Base-by-base conservation (phyloP, 2,888 invertebrate species). In the Scaeva pyrastri region DNA sequence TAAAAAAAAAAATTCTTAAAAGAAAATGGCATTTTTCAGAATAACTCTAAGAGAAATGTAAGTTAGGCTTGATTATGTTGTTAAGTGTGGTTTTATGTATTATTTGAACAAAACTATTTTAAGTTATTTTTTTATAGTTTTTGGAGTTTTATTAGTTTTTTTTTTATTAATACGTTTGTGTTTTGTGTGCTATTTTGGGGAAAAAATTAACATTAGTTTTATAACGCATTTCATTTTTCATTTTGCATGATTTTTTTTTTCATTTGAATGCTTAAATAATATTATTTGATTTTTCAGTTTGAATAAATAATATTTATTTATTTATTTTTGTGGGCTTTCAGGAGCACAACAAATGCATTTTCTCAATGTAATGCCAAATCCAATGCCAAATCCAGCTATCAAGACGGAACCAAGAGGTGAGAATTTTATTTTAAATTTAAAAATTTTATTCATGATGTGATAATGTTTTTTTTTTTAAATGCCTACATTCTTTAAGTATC, bases 391-490 rank as follows among this genome's bases (percentile, higher is more conserved):
- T 88, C 89, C 91, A 79, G 89, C 91, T 36, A 92, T 93, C 16
- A 93, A 93, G 89, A 90, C 91, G 4, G 92, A 93, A 88, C 92
- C 93, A 41, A 89, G 91, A 90, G 92, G 92, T 92, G 85, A 90
- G 89, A 6, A 11, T 48, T 21, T 48, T 45, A 2, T 21, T 48
- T 58, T 19, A 16, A 16, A 2, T 39, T 39, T 8, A 39, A 58
- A 58, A 16, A 55, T 31, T 55, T 5, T 19, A 8, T 14, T 31
- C 1, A 31, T 31, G 31, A n/a, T n/a, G n/a, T n/a, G n/a, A n/a
- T n/a, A n/a, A n/a, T n/a, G n/a, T n/a, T n/a, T n/a, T n/a, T n/a
- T n/a, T n/a, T n/a, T n/a, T n/a, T n/a, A n/a, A n/a, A n/a, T n/a
- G n/a, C n/a, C n/a, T n/a, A n/a, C n/a, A n/a, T n/a, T n/a, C n/a